These are phyloP conservation scores for Thalassarche chlororhynchos DNA, from an alignment of 2,113 vertebrate species.

Conservation along the genomic window DNA sequence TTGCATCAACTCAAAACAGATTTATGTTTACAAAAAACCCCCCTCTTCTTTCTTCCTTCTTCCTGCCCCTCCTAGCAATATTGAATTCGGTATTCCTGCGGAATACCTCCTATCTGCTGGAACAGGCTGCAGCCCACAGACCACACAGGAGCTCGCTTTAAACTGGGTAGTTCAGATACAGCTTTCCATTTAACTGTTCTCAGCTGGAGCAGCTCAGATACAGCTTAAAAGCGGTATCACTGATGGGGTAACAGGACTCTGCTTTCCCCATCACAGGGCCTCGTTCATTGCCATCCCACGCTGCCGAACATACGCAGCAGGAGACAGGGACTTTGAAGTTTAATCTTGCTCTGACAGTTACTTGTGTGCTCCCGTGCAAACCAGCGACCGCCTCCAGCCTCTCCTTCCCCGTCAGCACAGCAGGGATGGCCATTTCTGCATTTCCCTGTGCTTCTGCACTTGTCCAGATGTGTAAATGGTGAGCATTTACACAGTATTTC, in stretches of 20 bases:
- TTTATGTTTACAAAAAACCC: conserved; percentile 11
- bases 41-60: neutral
- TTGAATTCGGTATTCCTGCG: neutral
- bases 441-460: neutral
- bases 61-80: neutral
- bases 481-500: neutral
- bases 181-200: neutral
- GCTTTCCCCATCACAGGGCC: fast-evolving
- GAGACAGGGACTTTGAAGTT: fast-evolving
- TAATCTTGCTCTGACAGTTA: neutral
- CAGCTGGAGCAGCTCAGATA: neutral
- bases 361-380: fast-evolving
- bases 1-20: conserved; percentile 38
- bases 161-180: neutral
- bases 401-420: neutral
- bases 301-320: fast-evolving
- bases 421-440: neutral
- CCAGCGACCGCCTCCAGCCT: fast-evolving
- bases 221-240: neutral
- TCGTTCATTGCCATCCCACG: fast-evolving
- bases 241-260: neutral
- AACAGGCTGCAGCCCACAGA: neutral
- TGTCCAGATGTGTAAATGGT: fast-evolving
- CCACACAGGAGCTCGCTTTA: neutral
- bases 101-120: neutral